phyloP scores from a whole-genome alignment of 2,797 vertebrate genomes.

The Okamejei kenojei region DNA sequence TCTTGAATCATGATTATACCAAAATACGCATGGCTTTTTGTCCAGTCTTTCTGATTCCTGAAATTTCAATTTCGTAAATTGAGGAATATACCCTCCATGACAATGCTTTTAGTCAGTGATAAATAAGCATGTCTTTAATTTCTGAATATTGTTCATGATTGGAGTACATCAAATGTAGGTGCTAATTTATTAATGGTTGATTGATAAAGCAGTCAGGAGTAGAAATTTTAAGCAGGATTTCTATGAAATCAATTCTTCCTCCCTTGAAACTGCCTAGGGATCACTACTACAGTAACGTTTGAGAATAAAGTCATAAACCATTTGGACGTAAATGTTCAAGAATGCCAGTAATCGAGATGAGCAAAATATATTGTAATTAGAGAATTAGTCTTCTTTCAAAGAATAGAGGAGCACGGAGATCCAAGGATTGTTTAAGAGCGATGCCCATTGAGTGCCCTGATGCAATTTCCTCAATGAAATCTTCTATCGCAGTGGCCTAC shows the following conservation, averaged over 20 bases:
- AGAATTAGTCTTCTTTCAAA: not conserved
- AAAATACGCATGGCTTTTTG: too few relatives aligned
- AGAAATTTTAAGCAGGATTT: not conserved
- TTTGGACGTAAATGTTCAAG: not conserved
- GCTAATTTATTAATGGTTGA: not conserved
- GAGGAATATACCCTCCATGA: not conserved
- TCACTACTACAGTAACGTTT: too few relatives aligned
- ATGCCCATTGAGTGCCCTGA: not conserved
- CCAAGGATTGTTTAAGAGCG: not conserved
- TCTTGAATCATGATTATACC: too few relatives aligned
- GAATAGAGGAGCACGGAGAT: not conserved
- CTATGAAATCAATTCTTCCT: not conserved
- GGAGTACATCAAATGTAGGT: not conserved
- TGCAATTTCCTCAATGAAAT: not conserved
- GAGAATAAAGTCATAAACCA: not conserved
- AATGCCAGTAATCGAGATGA: not conserved
- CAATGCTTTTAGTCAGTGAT: not conserved
- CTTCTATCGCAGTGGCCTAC: not conserved
- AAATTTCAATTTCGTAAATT: too few relatives aligned
- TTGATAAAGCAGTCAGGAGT: not conserved
- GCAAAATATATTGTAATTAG: not conserved
- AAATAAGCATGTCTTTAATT: not conserved
- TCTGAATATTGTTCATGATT: not conserved
- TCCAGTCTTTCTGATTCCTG: too few relatives aligned
- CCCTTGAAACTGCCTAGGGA: not conserved